Evolutionary conservation across 1,140 invertebrate genomes (phyloP), one percentile per base, ranked within the genome.

Genomic region (Bacillus rossius): DNA sequence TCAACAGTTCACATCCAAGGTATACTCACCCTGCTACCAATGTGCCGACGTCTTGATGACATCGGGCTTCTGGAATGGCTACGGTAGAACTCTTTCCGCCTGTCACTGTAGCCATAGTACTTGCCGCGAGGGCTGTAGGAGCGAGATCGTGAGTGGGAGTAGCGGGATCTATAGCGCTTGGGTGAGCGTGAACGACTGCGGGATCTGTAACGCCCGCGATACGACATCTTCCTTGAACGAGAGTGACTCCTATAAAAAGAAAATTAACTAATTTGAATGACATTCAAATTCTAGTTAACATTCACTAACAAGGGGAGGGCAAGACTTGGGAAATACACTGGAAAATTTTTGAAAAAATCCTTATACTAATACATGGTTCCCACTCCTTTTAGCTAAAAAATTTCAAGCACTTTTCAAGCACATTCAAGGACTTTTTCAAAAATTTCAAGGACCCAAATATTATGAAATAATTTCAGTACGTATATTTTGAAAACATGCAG

Each of bases 11-110:
- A n/a, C n/a, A n/a, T n/a, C n/a, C n/a, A n/a, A n/a, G n/a, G n/a
- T n/a, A 34, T 20, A 61, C 60, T 41, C 53, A 64, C 50, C 72
- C 81, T 68, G 55, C 77, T 79, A 8, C 81, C 80, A n/a, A 76
- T 68, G 59, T 82, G 81, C n/a, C 81, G 72, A 61, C 77, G 73
- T 62, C 81, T 74, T 17, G 75, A 77, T 8, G 79, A 81, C 78
- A 81, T 78, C 34, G 79, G 81, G 64, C 79, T 81, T 4, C 77
- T 65, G 48, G 73, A 77, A 48, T 71, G 72, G 52, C 72, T 74
- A 8, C 75, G 60, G 37, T 66, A 60, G 22, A 61, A 61, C 40
- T 63, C 62, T 29, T 50, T 58, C n/a, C 61, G 45, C 40, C 61
- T 22, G 50, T 63, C 61, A n/a, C 61, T 63, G 49, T 63, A 63